Percentiles rank a stretch among this genome's conserved stretches.
These are phyloP conservation scores for Heliopora coerulea DNA, from an alignment of 92 coral and sea anemone genomes.

Conservation along the genomic window DNA sequence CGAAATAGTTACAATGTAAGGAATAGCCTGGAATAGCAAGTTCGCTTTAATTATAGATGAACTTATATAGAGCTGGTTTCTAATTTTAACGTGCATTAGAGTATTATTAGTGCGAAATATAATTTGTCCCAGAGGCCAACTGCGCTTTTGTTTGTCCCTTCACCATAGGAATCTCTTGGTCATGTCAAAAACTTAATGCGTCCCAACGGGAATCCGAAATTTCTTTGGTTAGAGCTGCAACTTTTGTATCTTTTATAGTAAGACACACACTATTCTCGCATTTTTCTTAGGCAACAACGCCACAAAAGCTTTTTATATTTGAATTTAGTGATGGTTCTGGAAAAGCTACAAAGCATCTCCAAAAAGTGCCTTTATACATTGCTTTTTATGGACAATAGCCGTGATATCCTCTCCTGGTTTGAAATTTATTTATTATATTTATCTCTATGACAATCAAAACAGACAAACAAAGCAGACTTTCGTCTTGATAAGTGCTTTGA, in stretches of 20 bases:
- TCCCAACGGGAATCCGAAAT: background rate
- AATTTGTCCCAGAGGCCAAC: slow-evolving; percentile 7
- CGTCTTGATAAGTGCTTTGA: too few relatives aligned
- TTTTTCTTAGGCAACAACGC: slow-evolving; percentile 7
- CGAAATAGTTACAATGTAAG: slow-evolving; percentile 12
- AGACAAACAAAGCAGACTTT: background rate
- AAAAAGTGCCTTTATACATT: too few relatives aligned
- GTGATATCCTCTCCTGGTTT: background rate
- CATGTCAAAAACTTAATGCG: slow-evolving; percentile 2
- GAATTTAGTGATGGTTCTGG: background rate
- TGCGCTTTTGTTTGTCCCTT: background rate
- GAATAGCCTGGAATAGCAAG: background rate
- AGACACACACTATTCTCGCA: too few relatives aligned
- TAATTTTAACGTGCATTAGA: background rate
- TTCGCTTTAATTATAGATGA: background rate
- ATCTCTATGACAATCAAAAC: slow-evolving; percentile 20
- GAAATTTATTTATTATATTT: background rate
- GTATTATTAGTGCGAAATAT: background rate
- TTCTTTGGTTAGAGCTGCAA: slow-evolving; percentile 6
- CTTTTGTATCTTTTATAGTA: slow-evolving; percentile 6
- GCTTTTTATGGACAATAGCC: background rate
- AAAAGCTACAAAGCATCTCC: background rate
- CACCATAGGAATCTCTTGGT: slow-evolving; percentile 9
- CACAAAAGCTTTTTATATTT: background rate
- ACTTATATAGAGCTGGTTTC: background rate